Evolutionary conservation across 2,797 vertebrate species (phyloP), one percentile per base, ranked within the genome.

Genomic region (Myotis vivesi): DNA sequence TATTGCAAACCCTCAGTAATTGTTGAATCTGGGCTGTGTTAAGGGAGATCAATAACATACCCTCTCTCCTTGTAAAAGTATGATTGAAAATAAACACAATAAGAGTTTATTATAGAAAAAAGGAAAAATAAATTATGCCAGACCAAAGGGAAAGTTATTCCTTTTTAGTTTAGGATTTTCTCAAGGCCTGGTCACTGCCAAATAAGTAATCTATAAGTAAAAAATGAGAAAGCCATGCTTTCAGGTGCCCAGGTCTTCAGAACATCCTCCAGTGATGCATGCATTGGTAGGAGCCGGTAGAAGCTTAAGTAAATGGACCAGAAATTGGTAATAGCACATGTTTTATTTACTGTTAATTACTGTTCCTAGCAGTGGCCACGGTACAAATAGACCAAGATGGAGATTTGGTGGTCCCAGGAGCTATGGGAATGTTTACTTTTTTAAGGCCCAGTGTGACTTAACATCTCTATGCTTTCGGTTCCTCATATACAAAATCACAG

Each of bases 51-150:
- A 92, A 79, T 55, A 88, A 20, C 85, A 49, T 87, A 80, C 33
- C 64, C n/a, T 88, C 69, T 87, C 8, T 90, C 69, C 41, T 92
- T 89, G n/a, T 87, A 94, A 94, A 95, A 94, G 36, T 57, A 68
- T 75, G 20, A n/a, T 96, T 94, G 75, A 91, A 93, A 97, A 93
- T 83, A 95, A 94, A 88, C n/a, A 62, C 44, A 89, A 73, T 76
- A n/a, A 57, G 77, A 69, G 59, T 80, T 73, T 89, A 92, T 55
- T 92, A 86, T 91, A 19, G 83, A 71, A 91, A 91, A 72, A 7
- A 3, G 6, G 10, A 55, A n/a, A 92, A 89, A 89, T 9, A 90
- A 94, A 91, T 72, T 82, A 93, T 68, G 17, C 23, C 83, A 72
- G 17, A 90, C 11, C 17, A 91, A 91, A 90, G 59, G n/a, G 73